phyloP scores from a whole-genome alignment of 2,113 vertebrate genomes.

The Oxygymnocypris stewartii region DNA sequence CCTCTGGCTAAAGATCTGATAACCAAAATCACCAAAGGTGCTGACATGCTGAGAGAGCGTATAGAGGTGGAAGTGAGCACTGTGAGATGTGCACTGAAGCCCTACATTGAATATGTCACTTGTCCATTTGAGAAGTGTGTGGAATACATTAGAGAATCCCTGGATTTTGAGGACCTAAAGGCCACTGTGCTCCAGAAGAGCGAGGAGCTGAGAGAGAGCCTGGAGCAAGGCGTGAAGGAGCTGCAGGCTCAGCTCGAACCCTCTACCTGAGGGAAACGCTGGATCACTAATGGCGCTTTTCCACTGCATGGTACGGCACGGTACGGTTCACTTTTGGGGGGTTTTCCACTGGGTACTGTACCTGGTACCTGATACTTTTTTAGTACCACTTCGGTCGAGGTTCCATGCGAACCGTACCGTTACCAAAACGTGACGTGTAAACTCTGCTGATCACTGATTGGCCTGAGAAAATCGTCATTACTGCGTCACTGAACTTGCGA shows the following conservation, averaged over 20 bases:
- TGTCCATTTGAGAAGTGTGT: conserved; percentile 70
- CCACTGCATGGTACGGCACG: too few species aligned
- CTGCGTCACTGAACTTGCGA: too few species aligned
- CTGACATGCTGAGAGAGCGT: conserved; percentile 16
- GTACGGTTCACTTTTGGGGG: too few species aligned
- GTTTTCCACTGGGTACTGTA: too few species aligned
- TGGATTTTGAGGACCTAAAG: conserved; percentile 48
- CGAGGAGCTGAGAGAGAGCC: conserved; percentile 56
- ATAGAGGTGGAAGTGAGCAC: conserved; percentile 55
- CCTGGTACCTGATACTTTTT: too few species aligned
- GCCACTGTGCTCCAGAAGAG: conserved; percentile 42
- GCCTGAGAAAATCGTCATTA: too few species aligned
- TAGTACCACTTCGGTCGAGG: too few species aligned
- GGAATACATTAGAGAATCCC: conserved; percentile 70
- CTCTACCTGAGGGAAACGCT: conserved; percentile 53
- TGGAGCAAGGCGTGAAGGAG: conserved; percentile 47
- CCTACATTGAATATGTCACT: conserved; percentile 66
- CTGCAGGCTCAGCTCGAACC: conserved; percentile 46
- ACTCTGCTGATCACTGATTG: too few species aligned
- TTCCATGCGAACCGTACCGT: too few species aligned
- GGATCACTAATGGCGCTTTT: conserved; percentile 52
- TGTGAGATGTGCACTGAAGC: conserved; percentile 33
- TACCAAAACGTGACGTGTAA: too few species aligned
- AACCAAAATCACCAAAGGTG: background rate
- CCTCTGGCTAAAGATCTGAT: background rate